Base-by-base conservation (phyloP, 2,797 vertebrate genomes). In the Alfaro cultratus region DNA sequence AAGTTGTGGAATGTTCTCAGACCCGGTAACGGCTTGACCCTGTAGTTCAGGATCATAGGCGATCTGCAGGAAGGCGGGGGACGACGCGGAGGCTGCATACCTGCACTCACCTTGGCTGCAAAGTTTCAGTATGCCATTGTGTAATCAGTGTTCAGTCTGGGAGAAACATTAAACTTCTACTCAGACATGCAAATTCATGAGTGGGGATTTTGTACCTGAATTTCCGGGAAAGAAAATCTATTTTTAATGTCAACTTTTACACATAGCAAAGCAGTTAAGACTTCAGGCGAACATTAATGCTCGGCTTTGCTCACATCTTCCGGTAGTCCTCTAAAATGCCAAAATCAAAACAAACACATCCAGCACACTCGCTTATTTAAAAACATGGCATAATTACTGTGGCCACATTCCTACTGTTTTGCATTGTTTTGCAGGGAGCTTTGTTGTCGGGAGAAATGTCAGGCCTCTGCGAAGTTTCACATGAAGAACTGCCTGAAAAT, bases 11-110 rank as follows among this genome's bases (percentile, higher is more conserved):
- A 95, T 96, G 92, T 85, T 91, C 88, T 86, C 71, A 86, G 93
- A 91, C 94, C 93, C 90, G 84, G 87, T 88, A 82, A 91, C 83
- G 86, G 88, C 89, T 92, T 87, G 84, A 94, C 85, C 85, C 18
- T 5, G 77, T 87, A 90, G 94, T 92, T 94, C 90, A 91, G 83
- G 89, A 95, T 94, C 94, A 95, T 91, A 95, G 89, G 74, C 77
- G 47, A 73, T 53, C 82, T 73, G 87, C 75, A 62, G 82, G 77
- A 47, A 77, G 0, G 64, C 1, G 57, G 85, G 77, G 84, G 82
- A 31, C 82, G 81, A 77, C 75, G 12, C 16, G 46, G 46, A 70
- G 81, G 70, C 86, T 74, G n/a, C 91, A 92, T 91, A 89, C 90
- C 89, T 91, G 78, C 85, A 85, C 64, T 89, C 87, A 85, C 73